Percentiles rank a stretch among this genome's conserved stretches.
Conservation (phyloP, 2,888 invertebrate genomes). For the Dioctria rufipes region DNA sequence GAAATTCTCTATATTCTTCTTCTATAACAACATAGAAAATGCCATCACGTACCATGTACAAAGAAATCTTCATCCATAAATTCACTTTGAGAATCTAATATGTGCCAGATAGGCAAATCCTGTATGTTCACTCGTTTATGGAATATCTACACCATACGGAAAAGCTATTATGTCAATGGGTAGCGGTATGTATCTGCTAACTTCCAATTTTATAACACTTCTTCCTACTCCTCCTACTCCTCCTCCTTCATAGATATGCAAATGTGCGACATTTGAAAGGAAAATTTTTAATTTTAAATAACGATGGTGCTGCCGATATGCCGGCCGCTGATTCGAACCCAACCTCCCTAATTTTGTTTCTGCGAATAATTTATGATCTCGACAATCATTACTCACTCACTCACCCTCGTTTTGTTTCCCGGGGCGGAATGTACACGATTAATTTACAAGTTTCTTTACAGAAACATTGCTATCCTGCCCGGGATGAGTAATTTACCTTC, state of each 20-base stretch:
- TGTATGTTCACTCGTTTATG: background rate
- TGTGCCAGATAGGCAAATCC: slow-evolving; percentile 23
- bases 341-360: slow-evolving; percentile 37
- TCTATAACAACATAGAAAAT: no score
- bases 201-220: slow-evolving; percentile 10
- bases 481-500: slow-evolving; percentile 20
- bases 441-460: slow-evolving; percentile 29
- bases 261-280: background rate
- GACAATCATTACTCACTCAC: slow-evolving; percentile 24
- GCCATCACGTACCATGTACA: no score
- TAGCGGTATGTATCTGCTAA: background rate
- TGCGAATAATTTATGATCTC: background rate
- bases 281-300: slow-evolving; percentile 25
- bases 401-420: background rate
- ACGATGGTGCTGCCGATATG: background rate
- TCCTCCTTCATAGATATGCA: slow-evolving; percentile 10
- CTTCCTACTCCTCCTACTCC: background rate
- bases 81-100: slow-evolving; percentile 26
- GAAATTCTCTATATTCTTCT: no score
- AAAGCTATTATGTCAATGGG: background rate
- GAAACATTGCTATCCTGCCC: background rate
- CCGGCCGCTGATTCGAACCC: background rate
- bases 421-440: slow-evolving; percentile 9
- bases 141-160: no score
- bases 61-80: slow-evolving; percentile 18